phyloP scores from a whole-genome alignment of 2,113 vertebrate genomes.

The Pelodiscus sinensis region DNA sequence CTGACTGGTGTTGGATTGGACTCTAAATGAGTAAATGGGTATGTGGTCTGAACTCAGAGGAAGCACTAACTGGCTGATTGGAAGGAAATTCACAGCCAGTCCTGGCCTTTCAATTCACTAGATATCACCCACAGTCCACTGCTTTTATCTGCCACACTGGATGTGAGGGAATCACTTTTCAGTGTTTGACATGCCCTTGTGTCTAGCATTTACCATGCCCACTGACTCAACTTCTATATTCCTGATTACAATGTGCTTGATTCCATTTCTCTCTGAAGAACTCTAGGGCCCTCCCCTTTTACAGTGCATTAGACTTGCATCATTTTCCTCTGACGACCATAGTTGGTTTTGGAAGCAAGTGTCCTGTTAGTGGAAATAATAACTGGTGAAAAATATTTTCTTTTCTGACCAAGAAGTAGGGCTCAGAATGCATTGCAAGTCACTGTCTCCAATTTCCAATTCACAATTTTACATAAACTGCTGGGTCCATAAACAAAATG shows the following conservation, averaged over 20 bases:
- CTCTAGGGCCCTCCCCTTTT: not conserved
- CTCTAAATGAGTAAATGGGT: not conserved
- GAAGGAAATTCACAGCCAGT: not conserved
- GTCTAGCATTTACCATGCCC: rapidly evolving
- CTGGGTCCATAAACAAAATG: not conserved
- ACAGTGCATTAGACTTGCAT: not conserved
- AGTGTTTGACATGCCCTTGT: not conserved
- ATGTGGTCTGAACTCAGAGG: not conserved
- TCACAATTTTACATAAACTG: not conserved
- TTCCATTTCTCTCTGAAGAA: not conserved
- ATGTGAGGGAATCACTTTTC: not conserved
- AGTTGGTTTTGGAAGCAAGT: not conserved
- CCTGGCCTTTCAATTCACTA: not conserved
- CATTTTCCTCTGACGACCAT: not conserved
- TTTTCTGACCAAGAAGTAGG: not conserved
- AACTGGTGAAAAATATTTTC: not conserved
- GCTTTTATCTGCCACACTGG: not conserved
- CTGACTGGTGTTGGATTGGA: not conserved
- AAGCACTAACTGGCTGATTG: not conserved
- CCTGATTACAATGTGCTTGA: not conserved
- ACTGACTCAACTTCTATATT: not conserved
- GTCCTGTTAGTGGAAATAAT: not conserved
- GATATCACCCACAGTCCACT: not conserved
- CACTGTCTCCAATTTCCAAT: not conserved
- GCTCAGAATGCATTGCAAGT: not conserved